Conservation (phyloP, 2,888 invertebrate species). For the Arenicola marina region DNA sequence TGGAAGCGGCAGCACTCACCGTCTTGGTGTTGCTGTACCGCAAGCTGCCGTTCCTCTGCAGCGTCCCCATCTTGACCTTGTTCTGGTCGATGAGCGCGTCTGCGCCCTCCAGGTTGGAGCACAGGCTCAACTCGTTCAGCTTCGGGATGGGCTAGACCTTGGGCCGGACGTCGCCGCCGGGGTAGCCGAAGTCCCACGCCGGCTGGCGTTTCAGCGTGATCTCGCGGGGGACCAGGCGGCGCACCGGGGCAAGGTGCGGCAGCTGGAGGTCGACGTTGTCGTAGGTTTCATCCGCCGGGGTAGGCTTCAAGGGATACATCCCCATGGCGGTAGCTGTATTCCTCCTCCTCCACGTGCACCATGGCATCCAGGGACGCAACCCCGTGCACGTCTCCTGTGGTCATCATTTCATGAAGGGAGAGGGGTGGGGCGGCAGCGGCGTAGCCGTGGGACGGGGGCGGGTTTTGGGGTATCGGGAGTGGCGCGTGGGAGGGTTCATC, state of each 20-base stretch:
- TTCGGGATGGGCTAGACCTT: constrained; percentile 95
- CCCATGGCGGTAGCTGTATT: no score
- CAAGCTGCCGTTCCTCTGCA: constrained; percentile 75
- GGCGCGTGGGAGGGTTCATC: no score
- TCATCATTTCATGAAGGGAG: no score
- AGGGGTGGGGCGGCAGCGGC: no score
- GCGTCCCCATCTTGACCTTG: constrained; percentile 71
- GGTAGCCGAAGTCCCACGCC: constrained; percentile 91
- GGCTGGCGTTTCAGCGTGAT: constrained; percentile 72
- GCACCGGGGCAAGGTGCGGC: constrained; percentile 56
- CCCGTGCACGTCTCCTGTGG: no score
- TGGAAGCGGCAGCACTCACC: constrained; percentile 22
- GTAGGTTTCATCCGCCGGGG: constrained; percentile 49
- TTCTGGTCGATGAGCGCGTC: constrained; percentile 73
- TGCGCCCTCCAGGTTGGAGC: constrained; percentile 73
- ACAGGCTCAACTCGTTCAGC: constrained; percentile 83
- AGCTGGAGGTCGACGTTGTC: constrained; percentile 50
- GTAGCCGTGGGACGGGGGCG: no score
- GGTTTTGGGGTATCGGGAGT: no score
- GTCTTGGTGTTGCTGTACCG: constrained; percentile 43
- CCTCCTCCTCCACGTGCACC: no score
- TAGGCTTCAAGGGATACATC: no score
- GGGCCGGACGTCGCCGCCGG: constrained; percentile 67
- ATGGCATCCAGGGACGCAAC: no score
- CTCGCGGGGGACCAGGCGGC: constrained; percentile 68